These are phyloP conservation scores for Spodoptera litura DNA, from an alignment of 1,140 invertebrate genomes.

Conservation along the genomic window DNA sequence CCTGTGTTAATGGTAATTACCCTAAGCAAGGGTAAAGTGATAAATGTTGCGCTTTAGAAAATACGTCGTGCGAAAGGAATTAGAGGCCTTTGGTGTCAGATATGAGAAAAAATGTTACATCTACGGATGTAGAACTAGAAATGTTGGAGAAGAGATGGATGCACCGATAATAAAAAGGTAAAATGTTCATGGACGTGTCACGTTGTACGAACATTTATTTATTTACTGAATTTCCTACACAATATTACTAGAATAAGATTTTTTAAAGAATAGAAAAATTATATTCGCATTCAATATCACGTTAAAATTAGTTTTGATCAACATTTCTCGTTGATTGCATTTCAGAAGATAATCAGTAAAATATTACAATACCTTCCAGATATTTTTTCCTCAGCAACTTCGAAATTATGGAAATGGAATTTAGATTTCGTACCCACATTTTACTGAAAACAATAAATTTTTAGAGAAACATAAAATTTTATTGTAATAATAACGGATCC, in stretches of 20 bases:
- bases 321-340: no score
- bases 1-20: slow-evolving; percentile 73
- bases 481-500: not conserved
- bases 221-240: no score
- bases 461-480: slow-evolving; percentile 24
- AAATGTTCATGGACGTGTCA: not conserved
- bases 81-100: slow-evolving; percentile 61
- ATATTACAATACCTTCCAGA: not conserved
- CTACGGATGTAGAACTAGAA: slow-evolving; percentile 33
- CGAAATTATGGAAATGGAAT: slow-evolving; percentile 15
- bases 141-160: not conserved
- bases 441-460: slow-evolving; percentile 12
- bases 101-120: slow-evolving; percentile 58
- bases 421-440: slow-evolving; percentile 16
- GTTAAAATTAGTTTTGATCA: no score
- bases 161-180: not conserved
- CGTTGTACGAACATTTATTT: no score
- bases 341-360: not conserved
- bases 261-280: no score
- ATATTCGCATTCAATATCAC: no score
- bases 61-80: slow-evolving; percentile 66
- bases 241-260: no score
- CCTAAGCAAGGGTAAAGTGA: slow-evolving; percentile 65
- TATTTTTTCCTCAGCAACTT: slow-evolving; percentile 1
- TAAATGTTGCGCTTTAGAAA: slow-evolving; percentile 67